Conservation (phyloP, 2,888 invertebrate species). For the Drosophila tanythrix region DNA sequence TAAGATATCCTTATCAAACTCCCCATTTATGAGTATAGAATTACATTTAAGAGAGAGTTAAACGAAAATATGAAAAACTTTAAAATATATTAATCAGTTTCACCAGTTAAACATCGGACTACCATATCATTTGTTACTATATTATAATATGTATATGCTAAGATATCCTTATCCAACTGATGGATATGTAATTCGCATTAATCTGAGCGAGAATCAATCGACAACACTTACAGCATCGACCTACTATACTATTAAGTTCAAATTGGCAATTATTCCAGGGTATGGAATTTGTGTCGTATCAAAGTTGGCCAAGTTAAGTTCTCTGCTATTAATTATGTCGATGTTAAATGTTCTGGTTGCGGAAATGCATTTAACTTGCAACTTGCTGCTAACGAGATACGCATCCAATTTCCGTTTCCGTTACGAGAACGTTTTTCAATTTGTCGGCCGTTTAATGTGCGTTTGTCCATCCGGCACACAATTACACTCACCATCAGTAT, state of each 20-base stretch:
- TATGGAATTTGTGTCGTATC: not conserved
- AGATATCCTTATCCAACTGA: not conserved
- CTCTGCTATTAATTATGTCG: conserved; percentile 50
- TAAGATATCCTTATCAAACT: not conserved
- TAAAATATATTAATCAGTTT: not conserved
- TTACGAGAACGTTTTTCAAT: conserved; percentile 41
- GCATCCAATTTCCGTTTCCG: conserved; percentile 60
- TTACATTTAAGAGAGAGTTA: not conserved
- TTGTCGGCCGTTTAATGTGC: conserved; percentile 13
- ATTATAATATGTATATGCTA: not conserved
- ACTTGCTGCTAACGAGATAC: conserved; percentile 28
- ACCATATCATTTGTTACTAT: not conserved
- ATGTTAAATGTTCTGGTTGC: conserved; percentile 37
- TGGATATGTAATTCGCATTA: not conserved
- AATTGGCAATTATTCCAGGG: not conserved
- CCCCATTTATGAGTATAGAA: not conserved
- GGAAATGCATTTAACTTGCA: conserved; percentile 45
- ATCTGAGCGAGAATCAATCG: not conserved
- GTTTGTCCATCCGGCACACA: not conserved
- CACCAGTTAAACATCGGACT: not conserved
- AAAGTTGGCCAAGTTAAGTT: not conserved
- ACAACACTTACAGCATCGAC: not conserved
- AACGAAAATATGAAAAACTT: not conserved
- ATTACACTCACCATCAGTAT: conserved; percentile 89
- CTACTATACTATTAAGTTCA: not conserved